Conservation (phyloP, 2,888 invertebrate genomes). For the Flexamia atlantica region DNA sequence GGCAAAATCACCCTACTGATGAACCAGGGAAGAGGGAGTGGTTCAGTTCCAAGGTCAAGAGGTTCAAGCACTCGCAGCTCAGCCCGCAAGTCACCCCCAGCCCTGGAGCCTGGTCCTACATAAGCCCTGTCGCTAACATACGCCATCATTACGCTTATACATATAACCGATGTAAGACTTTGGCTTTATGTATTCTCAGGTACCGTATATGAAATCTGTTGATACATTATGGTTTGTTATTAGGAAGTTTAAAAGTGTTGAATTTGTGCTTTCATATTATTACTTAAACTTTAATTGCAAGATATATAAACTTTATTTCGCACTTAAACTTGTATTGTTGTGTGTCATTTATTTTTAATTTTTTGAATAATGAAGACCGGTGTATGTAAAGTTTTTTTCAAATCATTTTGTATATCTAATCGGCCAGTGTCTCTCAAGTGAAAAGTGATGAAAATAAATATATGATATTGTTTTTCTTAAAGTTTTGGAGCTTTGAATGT, state of each 20-base stretch:
- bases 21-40: not conserved
- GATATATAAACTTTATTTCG: not conserved
- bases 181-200: not conserved
- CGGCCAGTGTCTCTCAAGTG: too few relatives aligned
- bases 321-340: not conserved
- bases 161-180: not conserved
- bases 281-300: not conserved
- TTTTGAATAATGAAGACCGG: not conserved
- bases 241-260: conserved; percentile 5
- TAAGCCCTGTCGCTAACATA: not conserved
- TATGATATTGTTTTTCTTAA: too few relatives aligned
- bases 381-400: too few relatives aligned
- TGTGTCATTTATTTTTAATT: not conserved
- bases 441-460: too few relatives aligned
- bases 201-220: not conserved
- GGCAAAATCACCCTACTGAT: conserved; percentile 1
- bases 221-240: not conserved
- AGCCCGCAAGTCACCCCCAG: too few relatives aligned
- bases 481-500: too few relatives aligned
- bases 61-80: not conserved
- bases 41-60: not conserved
- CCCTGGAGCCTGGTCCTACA: too few relatives aligned
- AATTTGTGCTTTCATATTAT: conserved; percentile 2
- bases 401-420: too few relatives aligned
- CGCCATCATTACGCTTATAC: conserved; percentile 3